Evolutionary conservation across 2,888 invertebrate genomes (phyloP), one percentile per base, ranked within the genome.

Genomic region (Cephalotes varians): DNA sequence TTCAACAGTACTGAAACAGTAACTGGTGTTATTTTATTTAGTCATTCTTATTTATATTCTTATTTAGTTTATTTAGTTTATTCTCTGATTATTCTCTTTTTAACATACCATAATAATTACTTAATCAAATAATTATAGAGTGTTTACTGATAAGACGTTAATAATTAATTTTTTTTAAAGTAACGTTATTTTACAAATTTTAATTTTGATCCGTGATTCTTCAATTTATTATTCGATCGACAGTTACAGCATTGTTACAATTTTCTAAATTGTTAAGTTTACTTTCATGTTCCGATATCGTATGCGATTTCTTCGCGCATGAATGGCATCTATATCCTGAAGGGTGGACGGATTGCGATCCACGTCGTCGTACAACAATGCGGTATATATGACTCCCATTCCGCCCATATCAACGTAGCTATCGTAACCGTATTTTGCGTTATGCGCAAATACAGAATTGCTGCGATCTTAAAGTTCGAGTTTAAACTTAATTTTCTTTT

Each of bases 311-410:
- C 77, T 56, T 77, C 71, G 56, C 44, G 31, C 69, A 77, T 44
- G 77, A 77, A 47, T 71, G 34, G 44, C 71, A 44, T 71, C 71
- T 71, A 56, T 77, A 71, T 56, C 44, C 31, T 31, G n/a, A 18
- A 44, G 21, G 69, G 44, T 44, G 77, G 44, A 77, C 56, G 77
- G 71, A 77, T 77, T 69, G 72, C 83, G 12, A 64, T 60, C 56
- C 69, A 62, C 62, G 67, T 83, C 72, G 71, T 64, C 34, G 72
- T 65, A 37, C 49, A 74, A 82, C 74, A 83, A 82, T 82, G 60
- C 62, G 47, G 47, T 51, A 65, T 82, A 62, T 74, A 83, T n/a
- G n/a, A 83, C 54, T 83, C 34, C 77, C 82, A 69, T 74, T 83
- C 74, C 62, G 47, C 3, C 5, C 56, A 25, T 44, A 77, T 69